These are phyloP conservation scores for Progne subis DNA, from an alignment of 2,113 vertebrate species.

Conservation along the genomic window DNA sequence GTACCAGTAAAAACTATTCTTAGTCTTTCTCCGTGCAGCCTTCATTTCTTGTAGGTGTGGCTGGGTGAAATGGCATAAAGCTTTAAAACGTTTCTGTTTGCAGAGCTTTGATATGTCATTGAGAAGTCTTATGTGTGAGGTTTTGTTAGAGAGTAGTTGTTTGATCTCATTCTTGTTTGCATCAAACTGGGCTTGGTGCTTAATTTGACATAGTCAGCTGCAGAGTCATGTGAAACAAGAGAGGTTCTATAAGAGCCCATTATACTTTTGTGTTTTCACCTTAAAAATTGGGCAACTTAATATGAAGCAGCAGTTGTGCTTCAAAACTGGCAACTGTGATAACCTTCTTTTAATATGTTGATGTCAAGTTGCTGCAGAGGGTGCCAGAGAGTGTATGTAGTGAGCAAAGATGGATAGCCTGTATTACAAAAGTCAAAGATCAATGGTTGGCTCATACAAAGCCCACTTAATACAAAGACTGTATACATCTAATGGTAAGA, in stretches of 20 bases:
- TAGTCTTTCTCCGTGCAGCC: neutral
- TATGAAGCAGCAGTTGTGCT: neutral
- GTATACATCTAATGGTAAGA: neutral
- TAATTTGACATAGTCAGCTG: neutral
- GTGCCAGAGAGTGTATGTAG: accelerated
- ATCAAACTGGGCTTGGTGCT: neutral
- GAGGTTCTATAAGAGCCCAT: neutral
- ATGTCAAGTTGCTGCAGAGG: neutral
- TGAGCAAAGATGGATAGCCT: neutral
- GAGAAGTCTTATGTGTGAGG: neutral
- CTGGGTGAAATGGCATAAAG: neutral
- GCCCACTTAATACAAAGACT: neutral
- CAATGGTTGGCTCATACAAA: neutral
- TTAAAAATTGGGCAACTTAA: neutral
- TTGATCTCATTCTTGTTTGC: neutral
- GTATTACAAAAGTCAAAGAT: neutral
- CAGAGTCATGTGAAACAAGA: neutral
- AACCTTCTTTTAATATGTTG: neutral
- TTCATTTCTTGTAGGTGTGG: neutral
- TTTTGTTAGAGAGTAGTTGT: neutral
- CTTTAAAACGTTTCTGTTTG: neutral
- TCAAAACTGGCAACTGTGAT: neutral
- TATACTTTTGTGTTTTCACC: neutral
- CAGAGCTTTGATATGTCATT: slow-evolving; percentile 30
- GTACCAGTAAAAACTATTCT: neutral